phyloP scores from a whole-genome alignment of 2,888 invertebrate genomes.

The Drosophila antonietae region DNA sequence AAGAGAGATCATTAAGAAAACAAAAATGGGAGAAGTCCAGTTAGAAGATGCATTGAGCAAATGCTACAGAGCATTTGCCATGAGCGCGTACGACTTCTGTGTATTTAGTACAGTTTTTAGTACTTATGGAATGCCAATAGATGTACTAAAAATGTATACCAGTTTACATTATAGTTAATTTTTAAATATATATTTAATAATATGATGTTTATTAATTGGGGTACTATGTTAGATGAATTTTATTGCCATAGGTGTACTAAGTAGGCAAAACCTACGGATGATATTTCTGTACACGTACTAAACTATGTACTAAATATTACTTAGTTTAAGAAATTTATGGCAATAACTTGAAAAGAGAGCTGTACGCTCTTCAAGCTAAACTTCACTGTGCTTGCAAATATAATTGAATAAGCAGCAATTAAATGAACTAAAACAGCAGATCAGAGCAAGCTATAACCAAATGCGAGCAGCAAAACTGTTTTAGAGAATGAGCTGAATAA shows the following conservation, averaged over 20 bases:
- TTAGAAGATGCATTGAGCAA: background rate
- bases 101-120: background rate
- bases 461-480: constrained; percentile 12
- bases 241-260: background rate
- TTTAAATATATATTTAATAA: too few species aligned
- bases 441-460: background rate
- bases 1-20: background rate
- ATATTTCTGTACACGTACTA: background rate
- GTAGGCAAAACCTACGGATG: background rate
- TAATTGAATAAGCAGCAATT: background rate
- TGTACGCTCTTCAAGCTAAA: background rate
- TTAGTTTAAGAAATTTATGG: too few species aligned
- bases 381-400: background rate
- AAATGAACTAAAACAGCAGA: background rate
- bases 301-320: background rate
- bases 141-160: background rate
- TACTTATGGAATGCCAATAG: background rate
- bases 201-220: too few species aligned
- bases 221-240: too few species aligned
- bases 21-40: background rate
- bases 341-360: too few species aligned
- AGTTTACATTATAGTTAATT: too few species aligned
- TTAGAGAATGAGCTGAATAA: background rate
- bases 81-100: background rate
- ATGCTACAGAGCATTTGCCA: background rate